phyloP scores from a whole-genome alignment of 2,888 invertebrate species.

The Lepidocyrtoides sp. region DNA sequence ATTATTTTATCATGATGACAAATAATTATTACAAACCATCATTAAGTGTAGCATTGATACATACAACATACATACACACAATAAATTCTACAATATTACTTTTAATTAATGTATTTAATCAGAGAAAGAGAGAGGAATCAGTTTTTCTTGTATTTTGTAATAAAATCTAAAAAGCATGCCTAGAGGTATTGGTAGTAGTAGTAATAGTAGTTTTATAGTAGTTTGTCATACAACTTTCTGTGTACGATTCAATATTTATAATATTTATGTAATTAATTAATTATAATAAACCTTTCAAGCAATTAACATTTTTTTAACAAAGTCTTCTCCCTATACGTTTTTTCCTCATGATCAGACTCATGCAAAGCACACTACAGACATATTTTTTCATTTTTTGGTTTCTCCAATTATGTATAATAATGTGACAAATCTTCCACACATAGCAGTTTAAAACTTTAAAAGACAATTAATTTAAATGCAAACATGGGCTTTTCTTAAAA shows the following conservation, averaged over 20 bases:
- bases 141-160: conserved; percentile 23
- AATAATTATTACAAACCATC: conserved; percentile 66
- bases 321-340: conserved; percentile 50
- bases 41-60: conserved; percentile 10
- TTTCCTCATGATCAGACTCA: conserved; percentile 71
- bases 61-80: conserved; percentile 37
- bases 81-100: conserved; percentile 46
- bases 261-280: conserved; percentile 13
- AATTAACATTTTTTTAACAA: conserved; percentile 72
- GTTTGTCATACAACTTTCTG: neutral
- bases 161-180: conserved; percentile 45
- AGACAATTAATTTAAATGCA: conserved; percentile 44
- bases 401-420: conserved; percentile 31
- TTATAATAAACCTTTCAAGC: conserved; percentile 71
- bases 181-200: conserved; percentile 26
- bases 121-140: conserved; percentile 65
- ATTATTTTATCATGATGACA: conserved; percentile 61
- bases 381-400: conserved; percentile 41
- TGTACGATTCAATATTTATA: neutral
- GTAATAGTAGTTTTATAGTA: neutral
- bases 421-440: conserved; percentile 20
- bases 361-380: conserved; percentile 77
- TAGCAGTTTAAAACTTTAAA: conserved; percentile 22
- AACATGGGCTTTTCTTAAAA: conserved; percentile 23
- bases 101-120: neutral